Evolutionary conservation across 2,113 vertebrate genomes (phyloP).

Genomic region (Irena cyanogastra): DNA sequence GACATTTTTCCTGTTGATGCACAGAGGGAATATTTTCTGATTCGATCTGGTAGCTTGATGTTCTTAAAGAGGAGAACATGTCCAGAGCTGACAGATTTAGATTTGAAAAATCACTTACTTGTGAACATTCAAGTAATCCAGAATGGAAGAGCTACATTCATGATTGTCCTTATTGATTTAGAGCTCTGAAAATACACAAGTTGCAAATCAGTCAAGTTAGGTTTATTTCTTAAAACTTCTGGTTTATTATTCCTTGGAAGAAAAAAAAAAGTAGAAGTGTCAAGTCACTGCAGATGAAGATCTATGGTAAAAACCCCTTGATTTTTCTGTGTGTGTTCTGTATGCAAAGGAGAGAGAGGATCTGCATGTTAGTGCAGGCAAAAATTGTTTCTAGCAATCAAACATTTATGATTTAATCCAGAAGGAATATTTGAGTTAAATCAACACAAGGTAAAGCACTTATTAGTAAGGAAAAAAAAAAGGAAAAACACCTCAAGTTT

Average conservation of each 20-base stretch:
- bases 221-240: background rate
- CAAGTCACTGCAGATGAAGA: background rate
- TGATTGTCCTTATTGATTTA: background rate
- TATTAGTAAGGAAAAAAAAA: slow-evolving; percentile 36
- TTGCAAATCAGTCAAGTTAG: background rate
- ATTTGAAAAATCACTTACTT: background rate
- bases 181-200: background rate
- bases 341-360: background rate
- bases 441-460: slow-evolving; percentile 64
- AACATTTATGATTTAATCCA: slow-evolving; percentile 64
- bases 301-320: background rate
- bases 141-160: background rate
- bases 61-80: background rate
- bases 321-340: background rate
- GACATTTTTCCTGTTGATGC: background rate
- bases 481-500: slow-evolving; percentile 15
- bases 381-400: slow-evolving; percentile 63
- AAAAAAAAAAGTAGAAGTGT: background rate
- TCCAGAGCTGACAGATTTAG: background rate
- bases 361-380: slow-evolving; percentile 8
- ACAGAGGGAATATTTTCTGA: background rate
- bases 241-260: background rate
- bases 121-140: background rate
- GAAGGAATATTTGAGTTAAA: slow-evolving; percentile 72
- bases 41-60: background rate